Evolutionary conservation across 2,797 vertebrate species (phyloP).

Genomic region (Cetoscarus ocellatus): DNA sequence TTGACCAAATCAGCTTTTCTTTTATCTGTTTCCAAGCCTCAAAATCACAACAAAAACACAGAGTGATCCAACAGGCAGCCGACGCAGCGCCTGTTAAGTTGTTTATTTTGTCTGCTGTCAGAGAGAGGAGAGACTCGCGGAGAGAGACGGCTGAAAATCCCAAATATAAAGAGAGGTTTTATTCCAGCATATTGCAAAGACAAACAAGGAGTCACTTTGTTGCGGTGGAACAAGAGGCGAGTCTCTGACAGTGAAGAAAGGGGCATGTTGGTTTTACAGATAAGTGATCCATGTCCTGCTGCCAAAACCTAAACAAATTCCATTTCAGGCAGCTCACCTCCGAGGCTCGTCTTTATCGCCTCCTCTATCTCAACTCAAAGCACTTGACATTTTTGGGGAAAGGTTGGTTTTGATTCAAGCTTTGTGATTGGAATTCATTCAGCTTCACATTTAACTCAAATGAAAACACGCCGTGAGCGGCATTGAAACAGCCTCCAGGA

Average conservation of each 20-base stretch:
- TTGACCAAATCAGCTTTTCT: constrained; percentile 63
- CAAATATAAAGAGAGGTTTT: constrained; percentile 47
- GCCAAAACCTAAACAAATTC: constrained; percentile 88
- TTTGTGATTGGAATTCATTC: constrained; percentile 68
- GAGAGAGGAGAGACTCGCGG: constrained; percentile 25
- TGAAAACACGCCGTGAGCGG: constrained; percentile 55
- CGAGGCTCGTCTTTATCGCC: constrained; percentile 75
- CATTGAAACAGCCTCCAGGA: constrained; percentile 7
- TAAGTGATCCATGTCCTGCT: constrained; percentile 81
- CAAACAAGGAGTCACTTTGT: constrained; percentile 81
- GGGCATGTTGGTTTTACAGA: constrained; percentile 84
- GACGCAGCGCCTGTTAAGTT: constrained; percentile 71
- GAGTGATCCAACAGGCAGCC: constrained; percentile 61
- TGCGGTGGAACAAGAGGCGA: constrained; percentile 65
- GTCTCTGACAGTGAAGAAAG: constrained; percentile 73
- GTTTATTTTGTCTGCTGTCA: constrained; percentile 87
- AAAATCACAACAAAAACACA: constrained; percentile 78
- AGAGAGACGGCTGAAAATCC: constrained; percentile 29
- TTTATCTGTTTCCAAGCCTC: constrained; percentile 74
- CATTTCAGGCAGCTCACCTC: constrained; percentile 85
- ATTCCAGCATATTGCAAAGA: constrained; percentile 72
- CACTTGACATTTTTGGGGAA: constrained; percentile 74
- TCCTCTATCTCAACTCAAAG: constrained; percentile 77
- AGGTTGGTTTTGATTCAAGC: constrained; percentile 57
- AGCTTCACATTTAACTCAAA: constrained; percentile 55